Conservation (phyloP, 1,140 invertebrate species). For the Drosophila dunni region DNA sequence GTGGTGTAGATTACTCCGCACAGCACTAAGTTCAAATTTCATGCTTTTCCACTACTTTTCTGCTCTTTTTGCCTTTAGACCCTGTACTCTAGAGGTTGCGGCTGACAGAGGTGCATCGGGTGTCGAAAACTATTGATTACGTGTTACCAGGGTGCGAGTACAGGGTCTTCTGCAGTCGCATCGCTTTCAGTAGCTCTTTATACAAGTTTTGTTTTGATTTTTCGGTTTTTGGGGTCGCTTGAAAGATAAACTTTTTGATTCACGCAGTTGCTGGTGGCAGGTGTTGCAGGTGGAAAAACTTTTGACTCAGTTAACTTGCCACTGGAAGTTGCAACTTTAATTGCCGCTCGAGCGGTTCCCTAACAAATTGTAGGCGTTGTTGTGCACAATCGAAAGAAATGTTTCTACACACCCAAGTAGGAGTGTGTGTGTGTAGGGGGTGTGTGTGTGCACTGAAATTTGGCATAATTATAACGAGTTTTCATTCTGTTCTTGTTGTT, state of each 20-base stretch:
- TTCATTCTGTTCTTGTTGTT: conserved; percentile 39
- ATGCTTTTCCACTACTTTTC: not conserved
- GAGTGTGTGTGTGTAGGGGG: not conserved
- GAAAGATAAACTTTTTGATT: conserved; percentile 69
- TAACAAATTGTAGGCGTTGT: conserved; percentile 56
- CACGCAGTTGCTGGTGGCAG: conserved; percentile 51
- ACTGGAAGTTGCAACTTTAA: conserved; percentile 32
- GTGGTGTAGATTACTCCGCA: conserved; percentile 4
- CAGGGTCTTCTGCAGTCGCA: too few relatives aligned
- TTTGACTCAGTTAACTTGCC: conserved; percentile 11
- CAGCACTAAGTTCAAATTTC: conserved; percentile 44
- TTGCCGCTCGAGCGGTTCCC: conserved; percentile 31
- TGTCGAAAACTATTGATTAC: too few relatives aligned
- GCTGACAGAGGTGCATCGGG: not conserved
- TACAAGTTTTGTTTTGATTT: not conserved
- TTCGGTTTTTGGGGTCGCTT: conserved; percentile 8
- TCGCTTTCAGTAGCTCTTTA: too few relatives aligned
- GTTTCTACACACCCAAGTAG: conserved; percentile 9
- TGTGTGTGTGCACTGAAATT: conserved; percentile 32
- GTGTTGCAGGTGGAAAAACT: conserved; percentile 43
- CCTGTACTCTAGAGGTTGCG: not conserved
- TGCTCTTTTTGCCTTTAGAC: not conserved
- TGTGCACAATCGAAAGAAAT: conserved; percentile 46
- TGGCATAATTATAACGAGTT: conserved; percentile 72
- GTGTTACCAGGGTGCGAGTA: too few relatives aligned